A percentile compares a stretch with the other conserved stretches of the same genome.
phyloP scores from a whole-genome alignment of 2,888 invertebrate genomes.

The Hipparchia semele region DNA sequence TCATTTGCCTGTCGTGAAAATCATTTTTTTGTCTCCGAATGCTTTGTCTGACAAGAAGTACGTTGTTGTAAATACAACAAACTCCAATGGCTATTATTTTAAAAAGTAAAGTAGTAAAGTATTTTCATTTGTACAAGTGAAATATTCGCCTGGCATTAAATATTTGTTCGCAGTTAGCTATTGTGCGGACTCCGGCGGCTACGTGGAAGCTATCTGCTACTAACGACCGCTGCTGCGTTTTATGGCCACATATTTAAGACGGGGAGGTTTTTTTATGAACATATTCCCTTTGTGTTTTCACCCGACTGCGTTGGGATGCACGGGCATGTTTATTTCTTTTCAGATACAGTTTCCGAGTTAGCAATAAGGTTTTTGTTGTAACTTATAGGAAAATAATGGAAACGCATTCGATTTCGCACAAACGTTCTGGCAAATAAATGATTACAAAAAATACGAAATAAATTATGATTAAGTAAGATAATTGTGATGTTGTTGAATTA shows the following conservation, averaged over 20 bases:
- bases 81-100: no score
- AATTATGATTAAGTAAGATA: no score
- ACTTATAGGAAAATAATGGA: background rate
- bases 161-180: constrained; percentile 29
- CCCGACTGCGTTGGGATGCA: constrained; percentile 6
- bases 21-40: no score
- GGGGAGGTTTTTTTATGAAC: constrained; percentile 33
- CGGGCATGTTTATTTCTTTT: constrained; percentile 14
- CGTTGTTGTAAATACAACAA: no score
- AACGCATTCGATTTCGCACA: no score
- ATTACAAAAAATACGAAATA: no score
- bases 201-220: constrained; percentile 35
- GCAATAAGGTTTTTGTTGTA: background rate
- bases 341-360: background rate
- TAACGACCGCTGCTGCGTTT: constrained; percentile 46
- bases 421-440: no score
- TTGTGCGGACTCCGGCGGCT: background rate
- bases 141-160: constrained; percentile 35
- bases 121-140: constrained; percentile 22
- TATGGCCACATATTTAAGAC: constrained; percentile 43
- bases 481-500: no score
- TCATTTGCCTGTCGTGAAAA: no score
- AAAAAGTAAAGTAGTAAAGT: constrained; percentile 10
- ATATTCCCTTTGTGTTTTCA: constrained; percentile 31
- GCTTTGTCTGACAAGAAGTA: no score